phyloP scores from a whole-genome alignment of 37 sponge, comb jelly and placozoan species.

The Bolinopsis microptera region DNA sequence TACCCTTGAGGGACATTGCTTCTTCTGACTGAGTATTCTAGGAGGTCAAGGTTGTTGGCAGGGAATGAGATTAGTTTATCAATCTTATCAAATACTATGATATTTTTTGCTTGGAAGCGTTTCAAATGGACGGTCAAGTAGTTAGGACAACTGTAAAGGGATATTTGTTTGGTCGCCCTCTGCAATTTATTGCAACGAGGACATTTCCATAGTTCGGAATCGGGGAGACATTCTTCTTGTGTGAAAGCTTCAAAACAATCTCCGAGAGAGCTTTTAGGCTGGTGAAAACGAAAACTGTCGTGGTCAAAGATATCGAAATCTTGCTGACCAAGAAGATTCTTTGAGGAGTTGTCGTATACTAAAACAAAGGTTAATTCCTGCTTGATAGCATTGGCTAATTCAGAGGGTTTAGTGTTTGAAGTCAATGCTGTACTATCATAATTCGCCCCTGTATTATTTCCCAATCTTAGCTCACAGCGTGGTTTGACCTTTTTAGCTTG shows the following conservation, averaged over 20 bases:
- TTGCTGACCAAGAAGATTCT: background rate
- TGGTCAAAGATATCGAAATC: conserved; percentile 45
- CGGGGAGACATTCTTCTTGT: conserved; percentile 47
- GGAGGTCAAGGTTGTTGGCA: background rate
- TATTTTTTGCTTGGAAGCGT: conserved; percentile 58
- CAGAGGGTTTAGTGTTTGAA: background rate
- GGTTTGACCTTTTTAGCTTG: conserved; percentile 2
- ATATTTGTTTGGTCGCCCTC: conserved; percentile 56
- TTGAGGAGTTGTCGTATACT: conserved; percentile 15
- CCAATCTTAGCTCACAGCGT: background rate
- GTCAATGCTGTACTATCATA: background rate
- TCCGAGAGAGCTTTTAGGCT: conserved; percentile 48
- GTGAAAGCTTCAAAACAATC: conserved; percentile 48
- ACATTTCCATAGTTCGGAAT: conserved; percentile 61
- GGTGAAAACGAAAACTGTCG: background rate
- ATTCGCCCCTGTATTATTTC: background rate
- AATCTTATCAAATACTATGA: conserved; percentile 48
- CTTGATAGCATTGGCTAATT: background rate
- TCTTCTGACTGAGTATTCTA: background rate
- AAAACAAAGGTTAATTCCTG: background rate
- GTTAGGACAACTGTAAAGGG: conserved; percentile 61
- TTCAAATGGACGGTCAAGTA: conserved; percentile 54
- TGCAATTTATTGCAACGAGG: conserved; percentile 48
- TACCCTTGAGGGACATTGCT: background rate
- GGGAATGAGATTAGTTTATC: conserved; percentile 50